Evolutionary conservation across 2,888 invertebrate genomes (phyloP).

Genomic region (Pelosia muscerda): DNA sequence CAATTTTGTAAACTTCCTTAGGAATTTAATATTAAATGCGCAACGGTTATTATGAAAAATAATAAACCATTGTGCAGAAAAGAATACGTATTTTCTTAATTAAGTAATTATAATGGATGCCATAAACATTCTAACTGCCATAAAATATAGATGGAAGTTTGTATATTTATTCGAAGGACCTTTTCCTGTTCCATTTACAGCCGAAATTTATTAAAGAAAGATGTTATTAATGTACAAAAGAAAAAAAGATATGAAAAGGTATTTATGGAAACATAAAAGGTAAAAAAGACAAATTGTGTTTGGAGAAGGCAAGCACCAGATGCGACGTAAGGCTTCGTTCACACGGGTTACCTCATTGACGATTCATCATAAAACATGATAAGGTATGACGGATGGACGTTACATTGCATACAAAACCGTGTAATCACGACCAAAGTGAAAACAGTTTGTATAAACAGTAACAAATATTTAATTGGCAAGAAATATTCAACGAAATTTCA

Average conservation of each 20-base stretch:
- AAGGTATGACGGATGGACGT: too few species aligned
- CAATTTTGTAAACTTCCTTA: neutral
- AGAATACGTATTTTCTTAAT: neutral
- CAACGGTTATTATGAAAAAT: neutral
- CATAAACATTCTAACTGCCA: neutral
- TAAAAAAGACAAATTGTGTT: neutral
- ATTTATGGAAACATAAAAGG: neutral
- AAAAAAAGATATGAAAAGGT: neutral
- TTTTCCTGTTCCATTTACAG: conserved; percentile 1
- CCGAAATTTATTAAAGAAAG: neutral
- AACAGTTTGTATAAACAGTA: too few species aligned
- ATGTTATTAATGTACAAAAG: neutral
- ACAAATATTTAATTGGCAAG: too few species aligned
- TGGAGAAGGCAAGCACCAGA: too few species aligned
- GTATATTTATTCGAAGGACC: neutral
- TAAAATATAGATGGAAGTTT: neutral
- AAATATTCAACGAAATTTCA: too few species aligned
- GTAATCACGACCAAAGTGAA: too few species aligned
- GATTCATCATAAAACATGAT: too few species aligned
- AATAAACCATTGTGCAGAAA: neutral
- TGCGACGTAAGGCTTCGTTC: too few species aligned
- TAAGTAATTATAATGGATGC: neutral
- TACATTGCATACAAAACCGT: too few species aligned
- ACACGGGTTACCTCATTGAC: too few species aligned
- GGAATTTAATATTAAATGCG: neutral